Percentiles rank a stretch among this genome's conserved stretches.
These are phyloP conservation scores for Bombus polaris DNA, from an alignment of 1,140 invertebrate species.

Conservation along the genomic window DNA sequence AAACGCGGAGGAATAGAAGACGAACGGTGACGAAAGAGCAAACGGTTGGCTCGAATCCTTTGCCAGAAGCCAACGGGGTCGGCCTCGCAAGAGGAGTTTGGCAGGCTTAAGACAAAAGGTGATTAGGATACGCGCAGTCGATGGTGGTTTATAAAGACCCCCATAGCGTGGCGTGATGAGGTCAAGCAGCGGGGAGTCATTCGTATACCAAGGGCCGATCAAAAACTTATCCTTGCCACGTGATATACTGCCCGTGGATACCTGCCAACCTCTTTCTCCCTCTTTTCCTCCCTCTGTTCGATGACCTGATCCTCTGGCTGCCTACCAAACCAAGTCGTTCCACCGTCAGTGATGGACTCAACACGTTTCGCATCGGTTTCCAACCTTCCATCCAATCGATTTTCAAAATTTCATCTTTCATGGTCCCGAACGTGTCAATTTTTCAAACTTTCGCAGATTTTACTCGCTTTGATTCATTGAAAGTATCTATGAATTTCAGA, in stretches of 20 bases:
- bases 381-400: not conserved
- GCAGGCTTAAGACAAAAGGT: slow-evolving; percentile 78
- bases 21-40: slow-evolving; percentile 3
- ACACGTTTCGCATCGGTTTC: not conserved
- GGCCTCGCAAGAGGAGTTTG: slow-evolving; percentile 67
- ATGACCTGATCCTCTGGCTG: slow-evolving; percentile 53
- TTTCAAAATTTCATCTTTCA: not conserved
- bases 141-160: slow-evolving; percentile 79
- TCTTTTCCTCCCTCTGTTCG: slow-evolving; percentile 46
- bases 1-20: no score
- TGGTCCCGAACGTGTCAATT: not conserved
- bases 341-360: slow-evolving; percentile 37
- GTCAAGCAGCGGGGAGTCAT: slow-evolving; percentile 81
- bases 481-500: no score
- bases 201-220: slow-evolving; percentile 76
- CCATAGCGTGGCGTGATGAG: slow-evolving; percentile 81
- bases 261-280: slow-evolving; percentile 59
- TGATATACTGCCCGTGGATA: slow-evolving; percentile 78
- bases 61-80: slow-evolving; percentile 12
- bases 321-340: slow-evolving; percentile 62
- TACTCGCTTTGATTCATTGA: not conserved
- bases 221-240: slow-evolving; percentile 79
- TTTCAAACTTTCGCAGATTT: not conserved
- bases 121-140: slow-evolving; percentile 77
- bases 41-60: slow-evolving; percentile 14